Percentiles rank a stretch among this genome's conserved stretches.
Evolutionary conservation across 2,888 invertebrate genomes (phyloP).

Genomic region (Fragum whitleyi): DNA sequence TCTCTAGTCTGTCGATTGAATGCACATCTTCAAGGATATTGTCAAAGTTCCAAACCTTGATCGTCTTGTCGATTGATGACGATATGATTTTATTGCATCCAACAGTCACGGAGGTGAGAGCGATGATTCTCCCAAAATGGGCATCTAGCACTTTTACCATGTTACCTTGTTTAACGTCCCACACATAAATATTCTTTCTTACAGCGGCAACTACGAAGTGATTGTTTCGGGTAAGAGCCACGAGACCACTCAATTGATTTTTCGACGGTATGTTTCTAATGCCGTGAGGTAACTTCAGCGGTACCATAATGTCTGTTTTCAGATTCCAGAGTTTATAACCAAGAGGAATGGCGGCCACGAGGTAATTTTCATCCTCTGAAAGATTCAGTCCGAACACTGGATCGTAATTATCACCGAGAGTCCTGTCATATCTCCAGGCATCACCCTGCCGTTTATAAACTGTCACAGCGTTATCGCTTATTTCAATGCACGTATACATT

Average conservation of each 20-base stretch:
- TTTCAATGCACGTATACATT: conserved; percentile 84
- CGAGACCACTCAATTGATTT: conserved; percentile 95
- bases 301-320: conserved; percentile 77
- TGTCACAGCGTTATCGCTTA: conserved; percentile 83
- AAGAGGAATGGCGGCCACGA: conserved; percentile 88
- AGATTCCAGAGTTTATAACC: conserved; percentile 86
- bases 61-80: conserved; percentile 98
- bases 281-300: conserved; percentile 86
- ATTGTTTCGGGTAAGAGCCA: conserved; percentile 95
- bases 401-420: conserved; percentile 81
- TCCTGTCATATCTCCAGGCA: conserved; percentile 81
- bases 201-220: conserved; percentile 98
- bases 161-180: conserved; percentile 93
- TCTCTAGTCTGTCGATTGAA: conserved; percentile 92
- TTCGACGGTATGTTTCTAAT: conserved; percentile 96
- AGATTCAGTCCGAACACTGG: conserved; percentile 88
- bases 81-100: conserved; percentile 91
- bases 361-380: conserved; percentile 92
- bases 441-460: conserved; percentile 77
- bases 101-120: conserved; percentile 93
- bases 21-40: conserved; percentile 98
- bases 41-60: conserved; percentile 99
- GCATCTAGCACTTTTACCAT: conserved; percentile 97
- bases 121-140: conserved; percentile 98
- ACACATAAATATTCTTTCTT: conserved; percentile 96